phyloP scores from a whole-genome alignment of 2,888 invertebrate genomes.

The Uropetala carovei region DNA sequence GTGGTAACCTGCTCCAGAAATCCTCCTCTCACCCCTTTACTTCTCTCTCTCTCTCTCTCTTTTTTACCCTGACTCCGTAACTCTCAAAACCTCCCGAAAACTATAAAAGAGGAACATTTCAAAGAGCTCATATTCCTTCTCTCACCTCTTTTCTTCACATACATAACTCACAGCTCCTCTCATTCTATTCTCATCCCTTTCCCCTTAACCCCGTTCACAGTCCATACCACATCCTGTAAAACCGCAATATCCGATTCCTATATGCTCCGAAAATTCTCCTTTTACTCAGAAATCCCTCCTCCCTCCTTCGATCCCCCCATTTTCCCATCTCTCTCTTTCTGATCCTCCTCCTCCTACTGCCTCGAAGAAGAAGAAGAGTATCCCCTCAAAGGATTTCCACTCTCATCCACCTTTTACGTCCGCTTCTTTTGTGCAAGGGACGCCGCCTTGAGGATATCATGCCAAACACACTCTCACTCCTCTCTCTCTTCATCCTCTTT shows the following conservation, averaged over 20 bases:
- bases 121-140: not conserved
- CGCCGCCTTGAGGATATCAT: not conserved
- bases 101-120: not conserved
- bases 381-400: conserved; percentile 18
- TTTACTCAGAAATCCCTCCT: not conserved
- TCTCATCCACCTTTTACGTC: not conserved
- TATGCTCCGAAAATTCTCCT: conserved; percentile 25
- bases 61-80: not conserved
- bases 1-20: not conserved
- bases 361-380: not conserved
- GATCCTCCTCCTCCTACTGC: no score
- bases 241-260: conserved; percentile 27
- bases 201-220: not conserved
- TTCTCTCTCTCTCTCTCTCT: not conserved
- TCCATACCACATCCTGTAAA: conserved; percentile 5
- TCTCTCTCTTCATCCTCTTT: no score
- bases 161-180: not conserved
- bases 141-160: not conserved
- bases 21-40: not conserved
- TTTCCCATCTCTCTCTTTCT: no score
- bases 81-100: not conserved
- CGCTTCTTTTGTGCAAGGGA: not conserved
- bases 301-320: no score
- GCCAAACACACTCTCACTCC: not conserved
- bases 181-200: no score